These are phyloP conservation scores for Anarrhichthys ocellatus DNA, from an alignment of 2,113 vertebrate species.

Conservation along the genomic window DNA sequence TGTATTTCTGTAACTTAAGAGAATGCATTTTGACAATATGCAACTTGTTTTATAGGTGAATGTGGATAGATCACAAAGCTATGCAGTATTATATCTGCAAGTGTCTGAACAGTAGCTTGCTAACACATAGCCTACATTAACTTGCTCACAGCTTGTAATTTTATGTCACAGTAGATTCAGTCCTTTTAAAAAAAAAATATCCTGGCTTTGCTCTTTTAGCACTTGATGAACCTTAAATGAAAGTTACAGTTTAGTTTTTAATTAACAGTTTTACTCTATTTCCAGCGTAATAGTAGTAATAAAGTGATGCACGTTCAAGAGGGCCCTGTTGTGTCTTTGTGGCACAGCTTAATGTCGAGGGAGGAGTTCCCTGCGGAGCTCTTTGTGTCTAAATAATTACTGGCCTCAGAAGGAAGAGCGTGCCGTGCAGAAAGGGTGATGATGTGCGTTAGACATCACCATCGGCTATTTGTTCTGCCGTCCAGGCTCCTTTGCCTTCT, in stretches of 20 bases:
- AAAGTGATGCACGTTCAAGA: conserved; percentile 28
- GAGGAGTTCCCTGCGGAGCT: conserved; percentile 61
- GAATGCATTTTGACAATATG: neutral
- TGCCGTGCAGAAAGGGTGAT: conserved; percentile 44
- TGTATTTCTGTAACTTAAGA: neutral
- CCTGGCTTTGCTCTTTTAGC: neutral
- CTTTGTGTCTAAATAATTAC: conserved; percentile 77
- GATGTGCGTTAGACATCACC: conserved; percentile 53
- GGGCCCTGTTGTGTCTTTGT: conserved; percentile 53
- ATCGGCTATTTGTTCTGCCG: conserved; percentile 48
- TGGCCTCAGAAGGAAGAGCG: conserved; percentile 58
- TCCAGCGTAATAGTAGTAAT: neutral
- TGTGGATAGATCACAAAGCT: neutral
- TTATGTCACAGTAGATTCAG: neutral
- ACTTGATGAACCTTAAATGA: neutral
- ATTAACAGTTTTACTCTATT: conserved; percentile 28
- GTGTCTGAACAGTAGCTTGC: neutral
- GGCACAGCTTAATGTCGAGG: conserved; percentile 47
- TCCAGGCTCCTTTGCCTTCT: conserved; percentile 38
- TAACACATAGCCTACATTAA: neutral
- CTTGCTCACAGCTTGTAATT: neutral
- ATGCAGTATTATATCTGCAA: neutral
- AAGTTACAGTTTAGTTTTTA: conserved; percentile 13
- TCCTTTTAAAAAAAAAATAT: neutral
- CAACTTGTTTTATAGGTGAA: neutral